phyloP scores from a whole-genome alignment of 1,140 invertebrate species.

The Mylabris phalerata region DNA sequence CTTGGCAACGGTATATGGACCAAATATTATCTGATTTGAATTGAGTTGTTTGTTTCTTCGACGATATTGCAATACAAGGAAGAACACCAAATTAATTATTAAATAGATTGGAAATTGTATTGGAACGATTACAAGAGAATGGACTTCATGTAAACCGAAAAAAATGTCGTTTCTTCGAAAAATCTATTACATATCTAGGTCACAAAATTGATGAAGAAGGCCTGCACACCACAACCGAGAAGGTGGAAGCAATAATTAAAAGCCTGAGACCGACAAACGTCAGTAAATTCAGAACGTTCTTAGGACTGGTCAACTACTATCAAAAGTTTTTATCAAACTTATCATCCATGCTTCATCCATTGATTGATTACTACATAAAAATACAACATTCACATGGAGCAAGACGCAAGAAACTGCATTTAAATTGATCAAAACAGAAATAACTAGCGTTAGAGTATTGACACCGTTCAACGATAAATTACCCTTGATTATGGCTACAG shows the following conservation, averaged over 20 bases:
- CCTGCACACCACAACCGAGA: constrained; percentile 12
- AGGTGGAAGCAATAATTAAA: constrained; percentile 29
- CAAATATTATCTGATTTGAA: constrained; percentile 9
- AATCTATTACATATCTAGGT: constrained; percentile 25
- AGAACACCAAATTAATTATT: constrained; percentile 2
- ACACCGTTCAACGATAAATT: constrained; percentile 17
- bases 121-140: background rate
- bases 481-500: constrained; percentile 7
- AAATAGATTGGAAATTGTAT: background rate
- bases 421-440: constrained; percentile 23
- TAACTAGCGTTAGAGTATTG: constrained; percentile 27
- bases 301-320: constrained; percentile 39
- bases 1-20: constrained; percentile 36
- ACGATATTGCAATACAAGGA: constrained; percentile 13
- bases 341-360: background rate
- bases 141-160: constrained; percentile 20
- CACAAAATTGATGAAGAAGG: constrained; percentile 19
- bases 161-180: constrained; percentile 10
- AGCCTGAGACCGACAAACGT: constrained; percentile 26
- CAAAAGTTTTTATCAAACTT: constrained; percentile 28
- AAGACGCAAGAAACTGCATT: constrained; percentile 21
- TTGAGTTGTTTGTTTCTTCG: constrained; percentile 6
- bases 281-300: constrained; percentile 28
- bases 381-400: constrained; percentile 17
- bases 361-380: constrained; percentile 17